Conservation (phyloP, 2,797 vertebrate genomes). For the Pteropus rufus region DNA sequence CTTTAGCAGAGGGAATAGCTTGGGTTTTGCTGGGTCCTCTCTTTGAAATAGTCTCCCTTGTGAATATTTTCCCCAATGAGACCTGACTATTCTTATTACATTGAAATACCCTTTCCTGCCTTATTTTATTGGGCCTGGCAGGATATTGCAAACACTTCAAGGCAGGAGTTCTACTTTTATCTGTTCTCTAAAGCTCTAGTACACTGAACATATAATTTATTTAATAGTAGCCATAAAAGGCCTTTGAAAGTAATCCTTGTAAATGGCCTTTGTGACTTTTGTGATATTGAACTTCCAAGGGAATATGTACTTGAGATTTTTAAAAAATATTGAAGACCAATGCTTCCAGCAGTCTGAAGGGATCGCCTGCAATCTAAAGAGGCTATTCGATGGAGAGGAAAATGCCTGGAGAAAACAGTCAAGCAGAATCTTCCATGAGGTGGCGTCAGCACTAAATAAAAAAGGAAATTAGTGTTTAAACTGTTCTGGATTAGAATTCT, state of each 20-base stretch:
- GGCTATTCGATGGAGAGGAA: background rate
- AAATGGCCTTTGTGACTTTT: conserved; percentile 54
- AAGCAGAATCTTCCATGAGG: background rate
- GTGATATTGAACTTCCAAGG: conserved; percentile 43
- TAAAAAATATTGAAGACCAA: background rate
- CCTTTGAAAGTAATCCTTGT: conserved; percentile 51
- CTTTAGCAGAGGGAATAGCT: background rate
- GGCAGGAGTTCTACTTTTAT: conserved; percentile 37
- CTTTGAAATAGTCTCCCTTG: conserved; percentile 5
- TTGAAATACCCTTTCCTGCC: background rate
- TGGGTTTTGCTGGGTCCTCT: background rate
- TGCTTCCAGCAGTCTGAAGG: background rate
- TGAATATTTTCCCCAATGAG: background rate
- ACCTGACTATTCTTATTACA: background rate
- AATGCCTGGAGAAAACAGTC: background rate
- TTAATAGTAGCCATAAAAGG: conserved; percentile 46
- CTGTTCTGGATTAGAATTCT: background rate
- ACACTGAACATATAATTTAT: conserved; percentile 60
- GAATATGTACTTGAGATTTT: conserved; percentile 36
- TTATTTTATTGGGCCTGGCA: background rate
- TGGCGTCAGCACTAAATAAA: background rate
- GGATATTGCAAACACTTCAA: background rate
- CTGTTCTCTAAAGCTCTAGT: conserved; percentile 32
- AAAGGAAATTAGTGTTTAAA: background rate
- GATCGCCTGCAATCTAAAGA: background rate